These are phyloP conservation scores for Hyppa rectilinea DNA, from an alignment of 2,888 invertebrate species.

Conservation along the genomic window DNA sequence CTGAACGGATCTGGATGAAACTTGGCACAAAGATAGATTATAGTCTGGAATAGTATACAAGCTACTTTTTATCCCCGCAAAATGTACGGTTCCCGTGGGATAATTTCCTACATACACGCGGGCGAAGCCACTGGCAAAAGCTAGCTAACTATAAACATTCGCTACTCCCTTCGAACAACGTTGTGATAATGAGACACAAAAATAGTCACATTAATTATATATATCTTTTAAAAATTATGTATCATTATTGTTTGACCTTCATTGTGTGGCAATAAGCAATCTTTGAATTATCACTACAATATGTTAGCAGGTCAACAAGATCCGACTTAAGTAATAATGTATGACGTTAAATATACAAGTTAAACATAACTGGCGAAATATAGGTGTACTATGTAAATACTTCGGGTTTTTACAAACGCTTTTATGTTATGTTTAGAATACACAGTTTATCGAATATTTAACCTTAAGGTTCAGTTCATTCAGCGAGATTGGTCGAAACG, in stretches of 20 bases:
- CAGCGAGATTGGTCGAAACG: too few relatives aligned
- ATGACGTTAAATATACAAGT: neutral
- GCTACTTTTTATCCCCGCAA: neutral
- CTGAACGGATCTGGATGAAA: neutral
- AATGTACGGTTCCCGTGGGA: too few relatives aligned
- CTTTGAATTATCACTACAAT: constrained; percentile 33
- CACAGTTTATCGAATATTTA: neutral
- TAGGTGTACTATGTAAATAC: neutral
- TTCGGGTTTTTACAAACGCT: neutral
- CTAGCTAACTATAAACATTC: neutral
- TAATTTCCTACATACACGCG: too few relatives aligned
- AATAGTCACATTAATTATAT: neutral
- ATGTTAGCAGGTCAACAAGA: constrained; percentile 15
- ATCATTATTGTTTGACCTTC: constrained; percentile 27
- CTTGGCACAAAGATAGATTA: neutral
- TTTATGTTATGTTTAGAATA: neutral
- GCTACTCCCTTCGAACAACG: neutral
- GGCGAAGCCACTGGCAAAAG: too few relatives aligned
- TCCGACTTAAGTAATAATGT: constrained; percentile 1
- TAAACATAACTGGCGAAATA: neutral
- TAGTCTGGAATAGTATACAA: neutral
- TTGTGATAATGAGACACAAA: neutral
- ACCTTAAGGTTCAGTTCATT: too few relatives aligned
- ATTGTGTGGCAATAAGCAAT: constrained; percentile 19
- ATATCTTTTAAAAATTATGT: constrained; percentile 20